Percentiles rank a stretch among this genome's conserved stretches.
Evolutionary conservation across 1,140 invertebrate genomes (phyloP).

Genomic region (Drosophila arawakana): DNA sequence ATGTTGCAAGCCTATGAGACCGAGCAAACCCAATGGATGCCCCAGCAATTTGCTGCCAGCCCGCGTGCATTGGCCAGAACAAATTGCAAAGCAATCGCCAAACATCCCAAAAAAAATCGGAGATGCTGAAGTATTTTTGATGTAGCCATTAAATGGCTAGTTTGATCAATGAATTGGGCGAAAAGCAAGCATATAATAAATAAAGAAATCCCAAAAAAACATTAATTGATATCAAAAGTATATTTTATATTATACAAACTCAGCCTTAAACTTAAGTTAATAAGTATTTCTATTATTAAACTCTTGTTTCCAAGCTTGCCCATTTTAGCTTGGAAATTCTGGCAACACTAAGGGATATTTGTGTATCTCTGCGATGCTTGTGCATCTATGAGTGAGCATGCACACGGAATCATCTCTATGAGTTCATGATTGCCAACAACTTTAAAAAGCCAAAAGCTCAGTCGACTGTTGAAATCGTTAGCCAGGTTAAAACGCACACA

Average conservation of each 20-base stretch:
- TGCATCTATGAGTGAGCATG: slow-evolving; percentile 17
- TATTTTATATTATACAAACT: too few relatives aligned
- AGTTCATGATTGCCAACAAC: slow-evolving; percentile 27
- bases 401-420: background rate
- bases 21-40: slow-evolving; percentile 11
- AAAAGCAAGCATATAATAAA: too few relatives aligned
- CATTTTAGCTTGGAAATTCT: too few relatives aligned
- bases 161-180: too few relatives aligned
- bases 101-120: background rate
- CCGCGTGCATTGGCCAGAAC: slow-evolving; percentile 57
- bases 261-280: too few relatives aligned
- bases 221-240: too few relatives aligned
- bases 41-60: slow-evolving; percentile 75
- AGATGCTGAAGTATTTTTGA: background rate
- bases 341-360: background rate
- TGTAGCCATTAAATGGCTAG: too few relatives aligned
- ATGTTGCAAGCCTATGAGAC: background rate
- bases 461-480: slow-evolving; percentile 38
- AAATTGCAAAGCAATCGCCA: slow-evolving; percentile 79
- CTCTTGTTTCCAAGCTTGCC: too few relatives aligned
- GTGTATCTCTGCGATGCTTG: background rate
- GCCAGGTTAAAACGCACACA: slow-evolving; percentile 24
- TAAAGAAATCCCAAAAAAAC: too few relatives aligned
- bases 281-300: too few relatives aligned
- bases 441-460: slow-evolving; percentile 34